Conservation (phyloP, 2,113 vertebrate genomes). For the Labrus mixtus region DNA sequence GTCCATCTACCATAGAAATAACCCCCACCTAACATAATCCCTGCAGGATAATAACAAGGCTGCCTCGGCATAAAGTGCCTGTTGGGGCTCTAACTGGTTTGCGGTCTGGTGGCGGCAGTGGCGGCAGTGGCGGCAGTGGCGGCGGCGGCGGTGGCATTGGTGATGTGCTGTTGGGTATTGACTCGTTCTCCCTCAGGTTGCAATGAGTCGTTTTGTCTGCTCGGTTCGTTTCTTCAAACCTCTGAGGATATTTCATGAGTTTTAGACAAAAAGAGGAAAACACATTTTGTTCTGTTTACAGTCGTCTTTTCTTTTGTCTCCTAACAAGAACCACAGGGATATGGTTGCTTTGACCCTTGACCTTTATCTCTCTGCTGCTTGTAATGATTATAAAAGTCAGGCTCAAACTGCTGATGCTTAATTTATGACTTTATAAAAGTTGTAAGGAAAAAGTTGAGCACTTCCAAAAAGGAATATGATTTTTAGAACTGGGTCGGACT, state of each 20-base stretch:
- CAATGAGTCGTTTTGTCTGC: slow-evolving; percentile 1
- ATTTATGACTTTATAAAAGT: background rate
- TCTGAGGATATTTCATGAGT: slow-evolving; percentile 6
- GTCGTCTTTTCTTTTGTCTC: background rate
- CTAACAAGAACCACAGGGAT: background rate
- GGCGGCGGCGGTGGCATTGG: background rate
- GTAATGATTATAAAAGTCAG: background rate
- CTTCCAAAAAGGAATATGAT: no score
- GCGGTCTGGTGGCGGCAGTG: no score
- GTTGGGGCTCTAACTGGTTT: slow-evolving; percentile 14
- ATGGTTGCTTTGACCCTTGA: background rate
- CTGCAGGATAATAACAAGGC: slow-evolving; percentile 29
- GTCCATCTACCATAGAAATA: no score
- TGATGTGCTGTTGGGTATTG: slow-evolving; percentile 8
- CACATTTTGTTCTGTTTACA: background rate
- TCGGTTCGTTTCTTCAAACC: slow-evolving; percentile 15
- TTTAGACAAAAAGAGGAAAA: slow-evolving; percentile 7
- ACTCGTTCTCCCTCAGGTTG: slow-evolving; percentile 6
- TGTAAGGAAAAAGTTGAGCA: no score
- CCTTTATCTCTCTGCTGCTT: background rate
- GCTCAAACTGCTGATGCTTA: background rate
- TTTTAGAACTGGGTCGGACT: no score
- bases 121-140: no score
- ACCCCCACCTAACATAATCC: no score
- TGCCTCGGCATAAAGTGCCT: slow-evolving; percentile 4